Conservation (phyloP, 2,797 vertebrate genomes). For the Ciconia nigra region DNA sequence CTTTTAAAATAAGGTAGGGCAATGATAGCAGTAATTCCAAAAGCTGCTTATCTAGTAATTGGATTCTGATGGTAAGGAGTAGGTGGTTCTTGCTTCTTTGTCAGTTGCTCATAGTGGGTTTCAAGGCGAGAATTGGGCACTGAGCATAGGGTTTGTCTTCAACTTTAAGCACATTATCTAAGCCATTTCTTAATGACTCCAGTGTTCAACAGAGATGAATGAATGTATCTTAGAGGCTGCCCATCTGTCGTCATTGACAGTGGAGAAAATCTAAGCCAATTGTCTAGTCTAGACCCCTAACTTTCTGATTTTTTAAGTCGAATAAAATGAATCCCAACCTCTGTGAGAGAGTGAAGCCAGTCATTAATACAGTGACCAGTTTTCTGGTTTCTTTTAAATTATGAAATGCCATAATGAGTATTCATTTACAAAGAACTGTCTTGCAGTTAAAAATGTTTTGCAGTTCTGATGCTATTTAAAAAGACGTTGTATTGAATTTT, state of each 20-base stretch:
- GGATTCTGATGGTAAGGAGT: neutral
- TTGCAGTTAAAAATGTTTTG: neutral
- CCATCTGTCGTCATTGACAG: neutral
- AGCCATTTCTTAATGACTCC: neutral
- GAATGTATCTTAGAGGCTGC: neutral
- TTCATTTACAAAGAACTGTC: neutral
- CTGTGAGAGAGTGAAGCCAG: neutral
- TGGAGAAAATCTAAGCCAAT: neutral
- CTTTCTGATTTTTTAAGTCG: neutral
- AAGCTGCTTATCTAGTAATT: neutral
- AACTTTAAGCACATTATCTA: neutral
- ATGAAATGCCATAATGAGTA: neutral
- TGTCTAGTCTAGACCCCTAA: neutral
- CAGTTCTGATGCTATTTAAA: neutral
- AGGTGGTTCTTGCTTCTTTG: neutral
- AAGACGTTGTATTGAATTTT: neutral
- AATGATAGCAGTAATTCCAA: neutral
- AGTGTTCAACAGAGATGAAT: neutral
- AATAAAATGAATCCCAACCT: neutral
- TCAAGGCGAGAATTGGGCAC: neutral
- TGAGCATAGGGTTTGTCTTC: neutral
- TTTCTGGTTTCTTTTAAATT: neutral
- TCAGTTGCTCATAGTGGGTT: neutral
- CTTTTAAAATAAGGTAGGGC: neutral
- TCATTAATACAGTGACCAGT: neutral